Base-by-base conservation (phyloP, 1,140 invertebrate species). In the Pseudobourletiella spinata region DNA sequence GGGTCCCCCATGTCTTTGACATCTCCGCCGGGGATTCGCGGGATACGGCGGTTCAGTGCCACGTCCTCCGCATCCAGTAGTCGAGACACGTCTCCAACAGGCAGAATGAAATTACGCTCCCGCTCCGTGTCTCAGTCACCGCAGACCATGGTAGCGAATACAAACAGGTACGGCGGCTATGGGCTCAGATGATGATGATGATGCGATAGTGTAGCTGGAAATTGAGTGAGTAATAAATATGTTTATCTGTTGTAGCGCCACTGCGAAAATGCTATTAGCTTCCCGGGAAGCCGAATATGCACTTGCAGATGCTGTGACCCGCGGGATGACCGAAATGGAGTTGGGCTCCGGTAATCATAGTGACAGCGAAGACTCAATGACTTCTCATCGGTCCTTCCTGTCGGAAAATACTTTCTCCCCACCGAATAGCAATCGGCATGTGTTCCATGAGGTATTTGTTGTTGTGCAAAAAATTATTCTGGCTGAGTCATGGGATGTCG, bases 281-380 rank as follows among this genome's bases (percentile, higher is more conserved):
- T 65, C 65, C 4, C 54, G 68, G 15, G 68, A 70, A 60, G 68
- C 65, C 15, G 68, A 70, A 35, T 65, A 59, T 18, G 57, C 57
- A 0, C 29, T 70, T 24, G 59, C 63, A 20, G 68, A 70, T 25
- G 65, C 65, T 11, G 32, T 70, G 6, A 26, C 54, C 51, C 29
- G 65, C 32, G 65, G 66, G n/a, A 57, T 67, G 28, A 52, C 59
- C n/a, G 68, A 66, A 30, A 29, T 62, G 22, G 65, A 70, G 39
- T 51, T 15, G 48, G 64, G 64, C 30, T 61, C 20, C 29, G 68
- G 68, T 43, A 67, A 67, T 57, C 68, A 67, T 29, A 70, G 68
- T 61, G 68, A 70, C 48, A 70, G 68, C 43, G 68, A 70, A 67
- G 68, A 70, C 48, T 70, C 68, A 14, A 29, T 67, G 18, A 63